These are phyloP conservation scores for Thecophora atra DNA, from an alignment of 2,888 invertebrate genomes.

Conservation along the genomic window DNA sequence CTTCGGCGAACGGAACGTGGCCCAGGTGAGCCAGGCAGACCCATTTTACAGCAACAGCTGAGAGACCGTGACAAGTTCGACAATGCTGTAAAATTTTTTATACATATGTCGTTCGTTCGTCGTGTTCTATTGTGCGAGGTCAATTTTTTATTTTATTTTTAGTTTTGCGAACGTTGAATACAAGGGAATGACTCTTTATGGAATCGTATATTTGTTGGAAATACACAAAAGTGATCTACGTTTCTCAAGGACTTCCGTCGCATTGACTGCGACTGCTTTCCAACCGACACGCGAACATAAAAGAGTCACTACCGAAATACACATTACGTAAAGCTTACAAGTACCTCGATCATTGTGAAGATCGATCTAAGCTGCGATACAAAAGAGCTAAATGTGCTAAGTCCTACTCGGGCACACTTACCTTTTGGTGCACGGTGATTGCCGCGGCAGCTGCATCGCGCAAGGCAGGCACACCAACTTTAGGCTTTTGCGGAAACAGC, in stretches of 20 bases:
- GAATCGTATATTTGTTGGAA: too few relatives aligned
- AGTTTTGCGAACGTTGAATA: conserved; percentile 60
- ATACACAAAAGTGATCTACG: neutral
- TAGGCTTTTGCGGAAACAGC: neutral
- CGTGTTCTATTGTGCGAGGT: conserved; percentile 21
- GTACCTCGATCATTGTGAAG: too few relatives aligned
- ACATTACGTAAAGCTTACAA: too few relatives aligned
- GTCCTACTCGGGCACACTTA: conserved; percentile 48
- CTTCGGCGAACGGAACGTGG: conserved; percentile 10
- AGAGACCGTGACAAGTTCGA: neutral
- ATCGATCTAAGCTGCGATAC: too few relatives aligned
- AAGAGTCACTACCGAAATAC: too few relatives aligned
- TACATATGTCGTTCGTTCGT: neutral
- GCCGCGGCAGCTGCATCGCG: conserved; percentile 50
- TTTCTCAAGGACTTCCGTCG: too few relatives aligned
- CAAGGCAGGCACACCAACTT: conserved; percentile 48
- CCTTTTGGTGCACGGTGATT: conserved; percentile 57
- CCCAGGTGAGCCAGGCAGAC: neutral
- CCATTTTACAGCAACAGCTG: neutral
- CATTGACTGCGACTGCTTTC: too few relatives aligned
- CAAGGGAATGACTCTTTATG: conserved; percentile 48
- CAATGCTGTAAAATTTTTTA: neutral
- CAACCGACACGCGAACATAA: too few relatives aligned
- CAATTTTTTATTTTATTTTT: conserved; percentile 48
- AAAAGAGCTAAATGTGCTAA: too few relatives aligned